phyloP scores from a whole-genome alignment of 1,140 invertebrate species.

The Scaptomyza graminum region DNA sequence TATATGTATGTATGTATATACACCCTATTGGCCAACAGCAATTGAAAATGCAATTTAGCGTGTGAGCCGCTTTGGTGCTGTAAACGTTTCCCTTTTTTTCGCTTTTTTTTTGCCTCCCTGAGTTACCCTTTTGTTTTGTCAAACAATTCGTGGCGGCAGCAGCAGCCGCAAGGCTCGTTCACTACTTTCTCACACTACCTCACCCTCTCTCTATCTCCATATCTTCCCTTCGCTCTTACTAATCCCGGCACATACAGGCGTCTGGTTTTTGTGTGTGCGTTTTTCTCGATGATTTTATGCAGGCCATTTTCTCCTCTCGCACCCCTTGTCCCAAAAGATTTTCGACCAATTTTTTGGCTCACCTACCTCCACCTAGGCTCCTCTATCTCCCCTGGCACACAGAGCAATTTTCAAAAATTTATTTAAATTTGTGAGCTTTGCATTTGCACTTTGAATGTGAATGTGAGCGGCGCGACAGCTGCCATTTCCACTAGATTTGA shows the following conservation, averaged over 20 bases:
- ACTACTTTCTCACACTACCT: not conserved
- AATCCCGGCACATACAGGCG: not conserved
- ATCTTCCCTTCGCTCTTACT: not conserved
- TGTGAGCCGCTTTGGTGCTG: constrained; percentile 34
- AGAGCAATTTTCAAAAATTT: not conserved
- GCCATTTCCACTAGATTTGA: constrained; percentile 2
- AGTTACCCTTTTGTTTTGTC: constrained; percentile 54
- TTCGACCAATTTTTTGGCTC: too few relatives aligned
- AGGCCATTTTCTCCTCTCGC: not conserved
- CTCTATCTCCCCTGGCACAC: too few relatives aligned
- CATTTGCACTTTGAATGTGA: not conserved
- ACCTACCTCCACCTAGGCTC: too few relatives aligned
- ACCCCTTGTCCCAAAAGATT: not conserved
- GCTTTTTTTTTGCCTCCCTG: not conserved
- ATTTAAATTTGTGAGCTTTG: constrained; percentile 3
- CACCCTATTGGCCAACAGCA: constrained; percentile 24
- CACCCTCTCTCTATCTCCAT: too few relatives aligned
- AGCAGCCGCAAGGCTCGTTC: not conserved
- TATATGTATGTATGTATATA: not conserved
- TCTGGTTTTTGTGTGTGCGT: not conserved
- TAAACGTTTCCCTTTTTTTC: constrained; percentile 9
- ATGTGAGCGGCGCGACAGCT: not conserved
- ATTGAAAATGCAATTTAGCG: constrained; percentile 66
- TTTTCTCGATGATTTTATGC: constrained; percentile 2
- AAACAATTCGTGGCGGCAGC: constrained; percentile 7